Conservation (phyloP, 2,888 invertebrate genomes). For the Crocallis elinguaria region DNA sequence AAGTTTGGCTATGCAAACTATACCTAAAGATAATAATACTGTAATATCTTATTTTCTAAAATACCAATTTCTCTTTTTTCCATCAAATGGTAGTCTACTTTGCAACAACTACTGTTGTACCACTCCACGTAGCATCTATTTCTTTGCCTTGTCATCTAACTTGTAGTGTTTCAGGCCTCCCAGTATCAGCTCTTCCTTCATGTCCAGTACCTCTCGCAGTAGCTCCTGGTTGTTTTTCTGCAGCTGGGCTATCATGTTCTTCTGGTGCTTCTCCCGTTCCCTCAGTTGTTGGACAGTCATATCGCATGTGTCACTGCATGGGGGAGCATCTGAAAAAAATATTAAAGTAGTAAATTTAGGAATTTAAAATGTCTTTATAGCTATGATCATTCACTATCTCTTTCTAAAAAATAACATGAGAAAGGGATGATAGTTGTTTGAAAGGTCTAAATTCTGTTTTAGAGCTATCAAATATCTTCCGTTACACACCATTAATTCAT, state of each 20-base stretch:
- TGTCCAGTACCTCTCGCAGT: constrained; percentile 51
- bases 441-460: too few species aligned
- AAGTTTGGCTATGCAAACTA: too few species aligned
- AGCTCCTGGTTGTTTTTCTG: constrained; percentile 64
- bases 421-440: too few species aligned
- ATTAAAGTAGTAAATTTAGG: not conserved
- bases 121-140: not conserved
- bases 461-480: too few species aligned
- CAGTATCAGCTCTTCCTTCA: constrained; percentile 41
- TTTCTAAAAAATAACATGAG: too few species aligned
- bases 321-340: constrained; percentile 46
- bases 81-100: too few species aligned
- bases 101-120: too few species aligned
- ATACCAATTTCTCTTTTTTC: too few species aligned
- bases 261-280: constrained; percentile 61
- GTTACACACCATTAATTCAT: too few species aligned
- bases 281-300: constrained; percentile 54
- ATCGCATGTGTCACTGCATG: constrained; percentile 64
- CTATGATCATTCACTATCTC: too few species aligned
- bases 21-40: too few species aligned
- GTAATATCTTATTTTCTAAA: too few species aligned
- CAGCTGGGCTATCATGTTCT: constrained; percentile 59
- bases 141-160: constrained; percentile 30
- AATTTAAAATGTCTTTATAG: not conserved
- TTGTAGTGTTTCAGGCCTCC: constrained; percentile 44